Base-by-base conservation (phyloP, 2,888 invertebrate species). In the Rhopalosiphum nymphaeae region DNA sequence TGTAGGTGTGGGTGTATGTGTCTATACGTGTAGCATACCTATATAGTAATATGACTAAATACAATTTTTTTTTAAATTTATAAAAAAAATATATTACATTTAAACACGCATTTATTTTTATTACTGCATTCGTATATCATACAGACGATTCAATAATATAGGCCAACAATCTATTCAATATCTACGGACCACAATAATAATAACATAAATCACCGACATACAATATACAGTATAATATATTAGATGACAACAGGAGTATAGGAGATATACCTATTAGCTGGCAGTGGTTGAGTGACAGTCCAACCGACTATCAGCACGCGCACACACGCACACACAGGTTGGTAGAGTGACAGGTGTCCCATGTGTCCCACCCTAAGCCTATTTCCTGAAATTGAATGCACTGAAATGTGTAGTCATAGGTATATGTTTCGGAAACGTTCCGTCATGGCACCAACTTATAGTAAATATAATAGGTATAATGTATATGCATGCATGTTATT, bases 61-160 rank as follows among this genome's bases (percentile, higher is more conserved):
- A 78, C 5, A 78, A 25, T 78, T 78, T 78, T 78, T 67, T 78
- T 78, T 78, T 16, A 36, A 78, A 78, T 78, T 78, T 36, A 21
- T 36, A 36, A 78, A 78, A 78, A 67, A 78, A 78, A 36, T 9
- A 36, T 67, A 36, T 78, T 78, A 78, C 36, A 2, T 78, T 78
- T 36, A 21, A 78, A 78, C 36, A 78, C 21, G 78, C 78, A 36
- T 42, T 78, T 42, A 78, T 78, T 78, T 36, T 21, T 21, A 78
- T 78, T 78, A 36, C 36, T 36, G 36, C 16, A 78, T 36, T 78
- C 36, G 7, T 36, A 7, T 36, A 78, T 78, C 36, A 36, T 78
- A 67, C n/a, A 67, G n/a, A 78, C 2, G 78, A 78, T 78, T 36
- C 88, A 88, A 36, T 88, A 86, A 86, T 86, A n/a, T 46, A 46